These are phyloP conservation scores for Eurois occulta DNA, from an alignment of 2,888 invertebrate species.

Conservation along the genomic window DNA sequence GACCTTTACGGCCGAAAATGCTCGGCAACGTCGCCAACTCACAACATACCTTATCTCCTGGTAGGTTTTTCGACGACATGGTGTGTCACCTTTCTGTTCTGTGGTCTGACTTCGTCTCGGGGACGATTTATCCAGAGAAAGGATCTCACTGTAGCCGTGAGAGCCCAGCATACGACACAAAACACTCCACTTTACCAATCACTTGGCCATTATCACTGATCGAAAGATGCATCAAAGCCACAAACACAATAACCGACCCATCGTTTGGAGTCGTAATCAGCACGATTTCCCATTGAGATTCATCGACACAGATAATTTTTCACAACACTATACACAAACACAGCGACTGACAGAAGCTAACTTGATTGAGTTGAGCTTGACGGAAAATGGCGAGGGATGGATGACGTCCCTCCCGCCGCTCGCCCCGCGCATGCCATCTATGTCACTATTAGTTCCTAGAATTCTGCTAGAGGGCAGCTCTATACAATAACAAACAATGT, in stretches of 20 bases:
- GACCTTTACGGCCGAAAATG: conserved; percentile 79
- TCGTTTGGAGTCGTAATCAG: conserved; percentile 87
- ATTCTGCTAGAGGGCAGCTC: conserved; percentile 78
- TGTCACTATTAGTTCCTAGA: conserved; percentile 62
- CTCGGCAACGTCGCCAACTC: conserved; percentile 67
- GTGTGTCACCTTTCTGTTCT: conserved; percentile 86
- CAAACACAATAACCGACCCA: conserved; percentile 89
- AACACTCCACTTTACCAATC: conserved; percentile 89
- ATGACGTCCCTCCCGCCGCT: conserved; percentile 80
- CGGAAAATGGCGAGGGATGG: conserved; percentile 89
- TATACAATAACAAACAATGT: conserved; percentile 69
- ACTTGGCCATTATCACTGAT: conserved; percentile 90
- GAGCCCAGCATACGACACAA: conserved; percentile 90
- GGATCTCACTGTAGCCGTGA: conserved; percentile 88
- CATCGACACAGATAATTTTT: conserved; percentile 89
- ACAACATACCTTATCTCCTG: conserved; percentile 94
- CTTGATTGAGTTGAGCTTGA: conserved; percentile 88
- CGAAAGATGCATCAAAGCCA: conserved; percentile 88
- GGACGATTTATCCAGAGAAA: conserved; percentile 89
- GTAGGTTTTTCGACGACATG: conserved; percentile 95
- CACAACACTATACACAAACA: conserved; percentile 90
- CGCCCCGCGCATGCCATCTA: conserved; percentile 80
- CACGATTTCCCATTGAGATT: conserved; percentile 90
- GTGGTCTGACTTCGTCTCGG: conserved; percentile 87
- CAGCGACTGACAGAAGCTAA: conserved; percentile 90